These are phyloP conservation scores for Laupala kohalensis DNA, from an alignment of 1,140 invertebrate genomes.

Conservation along the genomic window DNA sequence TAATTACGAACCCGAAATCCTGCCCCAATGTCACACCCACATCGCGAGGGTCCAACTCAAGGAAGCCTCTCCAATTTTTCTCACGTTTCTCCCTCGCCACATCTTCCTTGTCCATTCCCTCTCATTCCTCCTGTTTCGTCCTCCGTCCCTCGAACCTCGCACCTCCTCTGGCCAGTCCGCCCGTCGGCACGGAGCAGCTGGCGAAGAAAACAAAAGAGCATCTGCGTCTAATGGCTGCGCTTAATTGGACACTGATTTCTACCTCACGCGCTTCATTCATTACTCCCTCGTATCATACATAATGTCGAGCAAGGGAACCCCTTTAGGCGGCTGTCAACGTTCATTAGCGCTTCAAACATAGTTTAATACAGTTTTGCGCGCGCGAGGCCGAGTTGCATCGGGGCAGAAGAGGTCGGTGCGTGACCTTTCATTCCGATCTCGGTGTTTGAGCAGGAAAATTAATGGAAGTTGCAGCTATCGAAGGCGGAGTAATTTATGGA, in stretches of 20 bases:
- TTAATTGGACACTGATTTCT: not conserved
- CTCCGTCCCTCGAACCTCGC: conserved; percentile 13
- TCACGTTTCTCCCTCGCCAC: no score
- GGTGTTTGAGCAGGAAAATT: not conserved
- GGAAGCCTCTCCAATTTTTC: no score
- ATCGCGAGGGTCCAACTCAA: no score
- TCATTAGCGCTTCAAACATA: not conserved
- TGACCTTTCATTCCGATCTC: not conserved
- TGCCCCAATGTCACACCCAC: no score
- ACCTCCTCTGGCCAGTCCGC: conserved; percentile 11
- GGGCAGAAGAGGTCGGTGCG: not conserved
- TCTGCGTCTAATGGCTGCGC: not conserved
- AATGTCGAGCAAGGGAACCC: not conserved
- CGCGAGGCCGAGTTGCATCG: not conserved
- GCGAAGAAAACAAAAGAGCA: not conserved
- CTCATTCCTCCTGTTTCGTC: no score
- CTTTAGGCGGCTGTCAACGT: not conserved
- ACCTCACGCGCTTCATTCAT: not conserved
- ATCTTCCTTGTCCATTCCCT: no score
- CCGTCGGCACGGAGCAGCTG: conserved; percentile 7
- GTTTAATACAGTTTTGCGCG: not conserved
- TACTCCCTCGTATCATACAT: not conserved
- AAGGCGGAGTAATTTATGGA: not conserved
- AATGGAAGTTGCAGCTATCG: not conserved
- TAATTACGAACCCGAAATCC: no score